Base-by-base conservation (phyloP, 2,797 vertebrate genomes). In the Acridotheres tristis region DNA sequence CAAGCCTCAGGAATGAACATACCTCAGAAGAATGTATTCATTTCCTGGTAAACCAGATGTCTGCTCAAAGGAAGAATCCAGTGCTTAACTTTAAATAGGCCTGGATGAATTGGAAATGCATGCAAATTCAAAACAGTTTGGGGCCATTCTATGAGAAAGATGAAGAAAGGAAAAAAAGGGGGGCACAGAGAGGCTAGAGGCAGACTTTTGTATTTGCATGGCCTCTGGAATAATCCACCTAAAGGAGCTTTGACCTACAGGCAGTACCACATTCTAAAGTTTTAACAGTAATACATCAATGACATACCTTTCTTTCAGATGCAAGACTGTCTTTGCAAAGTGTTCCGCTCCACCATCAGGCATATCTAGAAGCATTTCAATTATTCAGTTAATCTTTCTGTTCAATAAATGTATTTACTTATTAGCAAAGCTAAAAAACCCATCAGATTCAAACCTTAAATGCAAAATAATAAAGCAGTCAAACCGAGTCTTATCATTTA, bases 291-390 rank as follows among this genome's bases (percentile, higher is more conserved):
- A 62, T 5, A 63, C 29, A 43, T 43, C n/a, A 79, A 75, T 12
- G 27, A 68, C 23, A 19, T 97, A 99, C 99, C 98, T 99, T 97
- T 98, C 98, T 93, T 99, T 99, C 90, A 99, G 97, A 85, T 98
- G 97, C 10, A 97, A 97, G 40, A 99, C 99, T 0, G 99, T 99
- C 94, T 98, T 98, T 66, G 99, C 99, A 80, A 99, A 98, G 94
- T 99, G 99, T 77, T 97, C 98, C 3, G 99, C 98, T 45, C 99
- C 99, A 82, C 99, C 99, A 43, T 99, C 99, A 18, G 98, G 95
- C 83, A 99, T 93, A 97, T 99, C 99, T 99, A 93, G 43, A 91
- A 96, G 93, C 36, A 97, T 92, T 83, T 67, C 11, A 94, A 50
- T 72, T 32, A 84, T 17, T 82, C 67, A 61, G 50, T 95, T 92